Conservation (phyloP, 2,888 invertebrate species). For the Lagria hirta region DNA sequence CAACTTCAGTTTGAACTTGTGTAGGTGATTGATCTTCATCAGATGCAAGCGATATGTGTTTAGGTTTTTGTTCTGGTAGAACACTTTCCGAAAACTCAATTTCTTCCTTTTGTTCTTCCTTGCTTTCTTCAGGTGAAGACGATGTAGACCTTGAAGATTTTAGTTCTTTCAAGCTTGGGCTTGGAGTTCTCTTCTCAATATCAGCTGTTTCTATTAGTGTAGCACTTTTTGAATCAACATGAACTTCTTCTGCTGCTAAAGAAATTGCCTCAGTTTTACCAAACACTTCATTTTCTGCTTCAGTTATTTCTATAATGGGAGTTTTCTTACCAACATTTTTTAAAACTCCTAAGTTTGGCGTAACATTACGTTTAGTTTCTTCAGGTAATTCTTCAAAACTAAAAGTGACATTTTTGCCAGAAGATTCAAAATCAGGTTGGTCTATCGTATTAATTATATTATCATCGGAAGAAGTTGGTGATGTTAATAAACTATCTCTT, state of each 20-base stretch:
- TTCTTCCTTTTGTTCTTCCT: no score
- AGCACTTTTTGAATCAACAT: neutral
- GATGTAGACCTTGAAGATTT: no score
- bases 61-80: no score
- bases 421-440: conserved; percentile 13
- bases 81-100: no score
- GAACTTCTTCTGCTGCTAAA: neutral
- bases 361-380: neutral
- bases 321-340: neutral
- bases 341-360: neutral
- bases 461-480: conserved; percentile 16
- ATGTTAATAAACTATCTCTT: conserved; percentile 3
- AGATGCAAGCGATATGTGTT: no score
- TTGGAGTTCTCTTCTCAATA: no score
- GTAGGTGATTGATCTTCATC: no score
- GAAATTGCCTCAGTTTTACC: neutral
- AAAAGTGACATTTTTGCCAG: conserved; percentile 22
- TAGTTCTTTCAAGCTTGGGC: no score
- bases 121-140: no score
- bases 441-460: conserved; percentile 17
- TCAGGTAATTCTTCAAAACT: conserved; percentile 2
- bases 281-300: no score
- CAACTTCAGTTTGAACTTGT: conserved; percentile 14
- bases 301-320: no score
- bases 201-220: conserved; percentile 1